These are phyloP conservation scores for Myripristis murdjan DNA, from an alignment of 2,797 vertebrate species.

Conservation along the genomic window DNA sequence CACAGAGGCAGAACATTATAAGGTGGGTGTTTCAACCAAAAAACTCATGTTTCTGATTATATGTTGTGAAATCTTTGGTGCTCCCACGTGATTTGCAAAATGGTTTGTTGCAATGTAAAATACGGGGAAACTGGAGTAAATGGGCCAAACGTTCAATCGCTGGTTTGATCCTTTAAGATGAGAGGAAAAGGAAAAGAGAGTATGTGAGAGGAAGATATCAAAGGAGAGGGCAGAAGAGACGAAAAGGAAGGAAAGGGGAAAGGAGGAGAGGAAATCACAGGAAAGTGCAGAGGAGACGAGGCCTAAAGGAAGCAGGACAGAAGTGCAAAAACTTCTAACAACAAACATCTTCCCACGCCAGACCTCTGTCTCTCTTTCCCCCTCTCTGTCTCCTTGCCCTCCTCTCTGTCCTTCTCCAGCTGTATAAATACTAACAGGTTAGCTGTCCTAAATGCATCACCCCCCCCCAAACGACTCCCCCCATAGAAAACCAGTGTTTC, in stretches of 20 bases:
- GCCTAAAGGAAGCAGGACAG: conserved; percentile 47
- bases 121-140: too few species aligned
- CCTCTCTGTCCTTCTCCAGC: conserved; percentile 47
- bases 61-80: too few species aligned
- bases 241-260: not conserved
- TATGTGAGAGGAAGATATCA: not conserved
- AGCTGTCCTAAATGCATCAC: conserved; percentile 33
- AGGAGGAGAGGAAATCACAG: too few species aligned
- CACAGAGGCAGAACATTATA: too few species aligned
- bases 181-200: too few species aligned
- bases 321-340: conserved; percentile 68
- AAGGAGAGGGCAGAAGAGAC: not conserved
- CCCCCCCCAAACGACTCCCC: conserved; percentile 30
- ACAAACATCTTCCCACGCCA: conserved; percentile 59
- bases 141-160: too few species aligned
- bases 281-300: conserved; percentile 6
- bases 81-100: too few species aligned
- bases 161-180: too few species aligned
- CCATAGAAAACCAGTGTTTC: conserved; percentile 36
- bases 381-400: conserved; percentile 17
- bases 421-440: conserved; percentile 69
- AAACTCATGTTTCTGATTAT: too few species aligned
- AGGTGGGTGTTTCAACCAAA: too few species aligned
- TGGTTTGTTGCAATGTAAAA: too few species aligned
- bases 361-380: conserved; percentile 15